These are phyloP conservation scores for Rhizoglyphus robini DNA, from an alignment of 1,140 invertebrate genomes.

Conservation along the genomic window DNA sequence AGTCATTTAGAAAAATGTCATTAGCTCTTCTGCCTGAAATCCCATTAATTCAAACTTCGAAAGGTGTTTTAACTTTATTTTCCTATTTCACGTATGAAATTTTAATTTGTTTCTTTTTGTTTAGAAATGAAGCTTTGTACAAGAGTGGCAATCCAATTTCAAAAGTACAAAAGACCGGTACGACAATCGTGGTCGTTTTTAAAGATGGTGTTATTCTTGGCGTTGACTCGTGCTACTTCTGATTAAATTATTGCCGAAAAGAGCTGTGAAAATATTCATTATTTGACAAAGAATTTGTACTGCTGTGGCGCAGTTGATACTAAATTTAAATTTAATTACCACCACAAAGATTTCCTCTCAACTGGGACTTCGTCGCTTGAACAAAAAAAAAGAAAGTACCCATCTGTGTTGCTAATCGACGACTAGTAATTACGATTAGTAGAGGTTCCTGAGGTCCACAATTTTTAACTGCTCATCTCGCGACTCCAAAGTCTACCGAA, in stretches of 20 bases:
- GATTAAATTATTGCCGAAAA: slow-evolving; percentile 94
- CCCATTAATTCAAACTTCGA: slow-evolving; percentile 64
- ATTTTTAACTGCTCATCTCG: too few relatives aligned
- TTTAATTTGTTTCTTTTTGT: slow-evolving; percentile 14
- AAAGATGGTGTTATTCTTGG: slow-evolving; percentile 94
- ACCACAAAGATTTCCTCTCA: slow-evolving; percentile 76
- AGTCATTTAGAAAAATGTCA: slow-evolving; percentile 13
- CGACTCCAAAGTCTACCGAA: too few relatives aligned
- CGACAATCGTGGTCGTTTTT: slow-evolving; percentile 86
- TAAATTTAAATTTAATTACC: slow-evolving; percentile 72
- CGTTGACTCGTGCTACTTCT: slow-evolving; percentile 88
- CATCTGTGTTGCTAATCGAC: slow-evolving; percentile 69
- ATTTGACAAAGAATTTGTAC: slow-evolving; percentile 83
- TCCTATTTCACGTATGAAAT: slow-evolving; percentile 5
- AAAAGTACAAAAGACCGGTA: slow-evolving; percentile 85
- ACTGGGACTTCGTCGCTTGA: slow-evolving; percentile 74
- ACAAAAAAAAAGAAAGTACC: slow-evolving; percentile 71
- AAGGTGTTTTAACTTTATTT: slow-evolving; percentile 43
- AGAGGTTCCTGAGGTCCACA: too few relatives aligned
- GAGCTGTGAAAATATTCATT: slow-evolving; percentile 91
- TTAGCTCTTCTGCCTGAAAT: slow-evolving; percentile 36
- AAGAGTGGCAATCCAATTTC: slow-evolving; percentile 65
- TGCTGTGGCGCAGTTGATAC: slow-evolving; percentile 87
- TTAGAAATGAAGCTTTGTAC: slow-evolving; percentile 53
- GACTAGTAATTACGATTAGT: too few relatives aligned